Evolutionary conservation across 1,140 invertebrate genomes (phyloP).

Genomic region (Argopecten irradians): DNA sequence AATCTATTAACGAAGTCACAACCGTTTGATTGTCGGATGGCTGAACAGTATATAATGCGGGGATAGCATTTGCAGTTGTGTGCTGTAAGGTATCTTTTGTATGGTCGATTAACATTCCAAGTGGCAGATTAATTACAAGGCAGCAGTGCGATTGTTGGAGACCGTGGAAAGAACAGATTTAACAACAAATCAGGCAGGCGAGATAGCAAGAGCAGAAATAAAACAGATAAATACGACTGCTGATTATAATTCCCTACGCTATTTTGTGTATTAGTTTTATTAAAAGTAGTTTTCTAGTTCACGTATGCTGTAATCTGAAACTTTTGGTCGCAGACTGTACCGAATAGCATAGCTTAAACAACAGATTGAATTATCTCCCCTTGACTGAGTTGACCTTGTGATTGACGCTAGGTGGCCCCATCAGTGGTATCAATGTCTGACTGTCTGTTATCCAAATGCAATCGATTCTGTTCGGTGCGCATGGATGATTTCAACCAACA

Average conservation of each 20-base stretch:
- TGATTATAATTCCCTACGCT: neutral
- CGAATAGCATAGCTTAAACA: neutral
- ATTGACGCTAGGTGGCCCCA: neutral
- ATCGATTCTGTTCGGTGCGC: neutral
- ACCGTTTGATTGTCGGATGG: neutral
- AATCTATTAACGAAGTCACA: neutral
- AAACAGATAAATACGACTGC: neutral
- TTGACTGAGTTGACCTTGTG: neutral
- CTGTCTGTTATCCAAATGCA: neutral
- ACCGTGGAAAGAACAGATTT: neutral
- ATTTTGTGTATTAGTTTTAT: neutral
- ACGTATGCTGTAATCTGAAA: neutral
- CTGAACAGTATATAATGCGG: neutral
- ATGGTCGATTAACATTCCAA: neutral
- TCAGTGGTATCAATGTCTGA: neutral
- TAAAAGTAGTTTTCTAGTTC: neutral
- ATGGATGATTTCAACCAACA: neutral
- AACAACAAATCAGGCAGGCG: neutral
- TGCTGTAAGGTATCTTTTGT: neutral
- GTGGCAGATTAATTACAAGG: neutral
- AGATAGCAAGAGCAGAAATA: neutral
- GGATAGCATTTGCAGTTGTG: neutral
- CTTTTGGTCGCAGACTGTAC: neutral
- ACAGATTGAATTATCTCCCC: conserved; percentile 6
- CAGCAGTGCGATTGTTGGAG: neutral